A percentile compares a stretch with the other conserved stretches of the same genome.
phyloP scores from a whole-genome alignment of 2,797 vertebrate genomes.

The Alosa sapidissima region DNA sequence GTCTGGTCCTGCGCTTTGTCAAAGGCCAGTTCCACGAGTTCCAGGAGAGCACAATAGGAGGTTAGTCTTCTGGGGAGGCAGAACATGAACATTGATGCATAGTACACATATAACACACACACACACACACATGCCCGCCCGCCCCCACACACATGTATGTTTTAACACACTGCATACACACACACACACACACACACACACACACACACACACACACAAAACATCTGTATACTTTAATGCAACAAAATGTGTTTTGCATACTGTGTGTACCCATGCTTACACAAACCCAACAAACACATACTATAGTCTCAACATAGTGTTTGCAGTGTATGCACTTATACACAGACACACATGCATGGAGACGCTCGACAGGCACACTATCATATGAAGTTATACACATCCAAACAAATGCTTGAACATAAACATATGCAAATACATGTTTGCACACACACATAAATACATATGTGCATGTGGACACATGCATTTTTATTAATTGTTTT shows the following conservation, averaged over 20 bases:
- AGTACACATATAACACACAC: not conserved
- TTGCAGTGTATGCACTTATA: not conserved
- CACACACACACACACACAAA: not conserved
- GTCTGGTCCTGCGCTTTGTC: constrained; percentile 97
- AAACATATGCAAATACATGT: too few species aligned
- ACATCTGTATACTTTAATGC: too few species aligned
- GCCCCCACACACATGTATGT: not conserved
- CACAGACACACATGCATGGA: not conserved
- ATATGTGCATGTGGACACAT: too few species aligned
- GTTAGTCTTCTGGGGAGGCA: constrained; percentile 69
- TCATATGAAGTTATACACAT: too few species aligned
- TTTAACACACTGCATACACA: not conserved
- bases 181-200: not conserved
- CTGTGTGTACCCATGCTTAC: too few species aligned
- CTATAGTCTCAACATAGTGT: not conserved
- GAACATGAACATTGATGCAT: too few species aligned
- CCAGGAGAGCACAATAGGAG: constrained; percentile 99
- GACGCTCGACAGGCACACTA: too few species aligned
- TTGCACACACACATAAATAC: too few species aligned
- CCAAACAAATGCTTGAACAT: too few species aligned
- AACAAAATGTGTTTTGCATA: too few species aligned
- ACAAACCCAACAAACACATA: not conserved
- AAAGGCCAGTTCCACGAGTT: constrained; percentile 99
- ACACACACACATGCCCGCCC: not conserved
- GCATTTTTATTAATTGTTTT: too few species aligned